Evolutionary conservation across 2,888 invertebrate genomes (phyloP).

Genomic region (Acrobasis repandana): DNA sequence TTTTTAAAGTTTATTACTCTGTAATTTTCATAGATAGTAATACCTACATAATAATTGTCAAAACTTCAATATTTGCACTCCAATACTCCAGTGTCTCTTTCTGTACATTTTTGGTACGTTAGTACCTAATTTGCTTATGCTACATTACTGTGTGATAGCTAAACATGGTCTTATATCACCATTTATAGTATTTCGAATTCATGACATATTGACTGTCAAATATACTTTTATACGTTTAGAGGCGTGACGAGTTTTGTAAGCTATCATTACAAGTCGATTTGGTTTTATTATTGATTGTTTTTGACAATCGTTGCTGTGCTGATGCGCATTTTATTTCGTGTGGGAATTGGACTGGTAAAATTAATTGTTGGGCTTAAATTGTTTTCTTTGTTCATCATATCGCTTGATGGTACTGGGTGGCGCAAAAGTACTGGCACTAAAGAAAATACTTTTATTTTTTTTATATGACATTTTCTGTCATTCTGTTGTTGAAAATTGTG

Average conservation of each 20-base stretch:
- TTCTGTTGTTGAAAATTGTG: no score
- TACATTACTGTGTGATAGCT: constrained; percentile 51
- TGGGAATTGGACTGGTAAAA: constrained; percentile 53
- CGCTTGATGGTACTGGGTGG: no score
- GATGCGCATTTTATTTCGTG: constrained; percentile 50
- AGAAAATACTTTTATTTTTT: no score
- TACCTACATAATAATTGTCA: no score
- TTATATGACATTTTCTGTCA: no score
- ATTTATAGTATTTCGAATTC: constrained; percentile 48
- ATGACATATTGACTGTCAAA: constrained; percentile 71
- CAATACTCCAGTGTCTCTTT: no score
- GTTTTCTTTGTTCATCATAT: constrained; percentile 37
- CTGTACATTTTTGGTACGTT: no score
- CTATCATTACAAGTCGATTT: constrained; percentile 70
- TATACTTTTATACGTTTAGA: constrained; percentile 52
- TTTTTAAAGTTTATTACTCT: no score
- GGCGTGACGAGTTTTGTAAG: constrained; percentile 64
- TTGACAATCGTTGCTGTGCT: constrained; percentile 68
- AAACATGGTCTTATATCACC: constrained; percentile 48
- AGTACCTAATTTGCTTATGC: constrained; percentile 13
- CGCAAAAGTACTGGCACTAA: no score
- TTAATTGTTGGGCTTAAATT: constrained; percentile 34
- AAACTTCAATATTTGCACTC: no score
- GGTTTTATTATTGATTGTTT: constrained; percentile 65
- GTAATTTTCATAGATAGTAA: no score